These are phyloP conservation scores for Oithona nana DNA, from an alignment of 2,888 invertebrate species.

Conservation along the genomic window DNA sequence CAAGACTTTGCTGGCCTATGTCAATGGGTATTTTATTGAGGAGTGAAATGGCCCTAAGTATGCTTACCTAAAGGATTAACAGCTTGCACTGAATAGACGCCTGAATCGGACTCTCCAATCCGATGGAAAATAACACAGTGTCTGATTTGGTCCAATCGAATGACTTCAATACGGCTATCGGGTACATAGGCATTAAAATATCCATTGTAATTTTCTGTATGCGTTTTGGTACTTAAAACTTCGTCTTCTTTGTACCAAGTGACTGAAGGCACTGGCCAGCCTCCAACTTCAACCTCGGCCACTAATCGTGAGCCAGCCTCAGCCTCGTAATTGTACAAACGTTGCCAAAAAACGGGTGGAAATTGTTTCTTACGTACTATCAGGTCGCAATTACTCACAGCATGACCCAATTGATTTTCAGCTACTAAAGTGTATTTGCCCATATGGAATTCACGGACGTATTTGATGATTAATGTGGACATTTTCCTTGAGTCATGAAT, in stretches of 20 bases:
- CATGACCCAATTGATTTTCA: conserved; percentile 5
- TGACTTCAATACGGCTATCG: conserved; percentile 12
- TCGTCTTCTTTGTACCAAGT: conserved; percentile 17
- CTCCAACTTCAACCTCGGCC: conserved; percentile 13
- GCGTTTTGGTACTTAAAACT: conserved; percentile 2
- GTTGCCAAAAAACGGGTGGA: conserved; percentile 16
- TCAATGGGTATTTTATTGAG: too few species aligned
- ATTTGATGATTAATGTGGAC: conserved; percentile 13
- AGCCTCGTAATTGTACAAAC: not conserved
- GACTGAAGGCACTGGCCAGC: conserved; percentile 15
- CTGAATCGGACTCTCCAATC: conserved; percentile 1
- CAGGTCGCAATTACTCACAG: conserved; percentile 9
- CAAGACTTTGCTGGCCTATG: too few species aligned
- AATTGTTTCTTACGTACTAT: conserved; percentile 16
- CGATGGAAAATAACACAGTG: conserved; percentile 7
- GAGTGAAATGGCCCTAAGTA: too few species aligned
- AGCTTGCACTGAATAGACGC: conserved; percentile 5
- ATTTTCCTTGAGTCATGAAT: conserved; percentile 14
- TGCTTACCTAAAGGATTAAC: conserved; percentile 12
- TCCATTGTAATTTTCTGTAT: conserved; percentile 15
- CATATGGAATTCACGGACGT: conserved; percentile 12
- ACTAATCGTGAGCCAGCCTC: not conserved
- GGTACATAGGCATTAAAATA: conserved; percentile 10
- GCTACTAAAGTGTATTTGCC: conserved; percentile 15
- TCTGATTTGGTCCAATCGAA: conserved; percentile 14